Evolutionary conservation across 2,888 invertebrate genomes (phyloP).

Genomic region (Neria commutata): DNA sequence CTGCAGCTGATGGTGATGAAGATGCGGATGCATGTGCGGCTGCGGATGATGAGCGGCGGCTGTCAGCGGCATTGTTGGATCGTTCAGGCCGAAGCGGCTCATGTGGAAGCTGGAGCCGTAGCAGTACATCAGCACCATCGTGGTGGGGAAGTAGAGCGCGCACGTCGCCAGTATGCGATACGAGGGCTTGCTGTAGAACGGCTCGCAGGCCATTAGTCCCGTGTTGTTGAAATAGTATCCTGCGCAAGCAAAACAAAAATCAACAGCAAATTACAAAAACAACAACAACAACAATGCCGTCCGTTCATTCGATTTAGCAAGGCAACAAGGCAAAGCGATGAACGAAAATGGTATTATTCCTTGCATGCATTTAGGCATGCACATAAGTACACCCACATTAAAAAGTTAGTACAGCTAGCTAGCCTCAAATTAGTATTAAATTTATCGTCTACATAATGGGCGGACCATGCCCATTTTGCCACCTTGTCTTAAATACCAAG

Average conservation of each 20-base stretch:
- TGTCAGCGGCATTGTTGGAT: conserved; percentile 62
- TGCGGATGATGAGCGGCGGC: conserved; percentile 56
- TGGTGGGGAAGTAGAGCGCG: conserved; percentile 88
- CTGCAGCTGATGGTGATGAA: conserved; percentile 26
- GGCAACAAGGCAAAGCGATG: background rate
- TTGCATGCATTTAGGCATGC: background rate
- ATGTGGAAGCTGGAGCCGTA: conserved; percentile 90
- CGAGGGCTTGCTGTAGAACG: conserved; percentile 77
- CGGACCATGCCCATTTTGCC: too few relatives aligned
- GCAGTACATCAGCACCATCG: conserved; percentile 91
- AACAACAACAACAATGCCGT: background rate
- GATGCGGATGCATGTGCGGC: conserved; percentile 41
- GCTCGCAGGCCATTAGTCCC: conserved; percentile 85
- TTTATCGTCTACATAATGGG: too few relatives aligned
- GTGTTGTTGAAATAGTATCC: conserved; percentile 89
- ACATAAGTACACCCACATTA: conserved; percentile 15
- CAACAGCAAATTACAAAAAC: background rate
- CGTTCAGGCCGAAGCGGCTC: conserved; percentile 73
- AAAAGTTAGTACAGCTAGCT: too few relatives aligned
- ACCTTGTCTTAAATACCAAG: too few relatives aligned
- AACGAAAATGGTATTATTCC: background rate
- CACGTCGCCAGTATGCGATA: conserved; percentile 83
- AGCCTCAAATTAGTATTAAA: too few relatives aligned
- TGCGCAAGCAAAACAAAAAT: conserved; percentile 29
- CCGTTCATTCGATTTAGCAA: background rate